These are phyloP conservation scores for Doris montereyensis DNA, from an alignment of 2,888 invertebrate genomes.

Conservation along the genomic window DNA sequence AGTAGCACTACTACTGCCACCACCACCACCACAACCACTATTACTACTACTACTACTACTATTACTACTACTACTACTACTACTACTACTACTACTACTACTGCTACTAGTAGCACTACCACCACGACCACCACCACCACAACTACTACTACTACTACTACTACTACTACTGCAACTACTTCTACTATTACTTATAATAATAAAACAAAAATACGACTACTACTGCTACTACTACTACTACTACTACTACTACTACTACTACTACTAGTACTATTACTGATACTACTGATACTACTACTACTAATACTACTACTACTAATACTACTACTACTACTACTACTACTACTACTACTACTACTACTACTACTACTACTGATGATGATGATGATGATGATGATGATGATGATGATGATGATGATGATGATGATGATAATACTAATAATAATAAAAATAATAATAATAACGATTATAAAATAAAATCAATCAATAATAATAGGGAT, in stretches of 20 bases:
- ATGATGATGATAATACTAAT: background rate
- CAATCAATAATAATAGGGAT: background rate
- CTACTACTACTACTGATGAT: background rate
- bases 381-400: background rate
- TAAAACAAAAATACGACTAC: background rate
- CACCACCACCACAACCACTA: background rate
- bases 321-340: background rate
- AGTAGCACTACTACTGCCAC: no score
- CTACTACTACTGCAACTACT: background rate
- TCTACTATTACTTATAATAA: background rate
- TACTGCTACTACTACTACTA: background rate
- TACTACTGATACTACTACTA: background rate
- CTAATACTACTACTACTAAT: background rate
- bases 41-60: background rate
- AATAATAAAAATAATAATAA: background rate
- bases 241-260: background rate
- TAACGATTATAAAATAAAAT: background rate
- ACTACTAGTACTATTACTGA: no score
- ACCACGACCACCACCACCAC: background rate
- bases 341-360: background rate
- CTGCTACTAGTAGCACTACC: background rate
- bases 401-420: background rate
- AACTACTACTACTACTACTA: background rate
- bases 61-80: background rate
- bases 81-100: background rate